A percentile compares a stretch with the other conserved stretches of the same genome.
Conservation (phyloP, 2,113 vertebrate genomes). For the Apodemus sylvaticus region DNA sequence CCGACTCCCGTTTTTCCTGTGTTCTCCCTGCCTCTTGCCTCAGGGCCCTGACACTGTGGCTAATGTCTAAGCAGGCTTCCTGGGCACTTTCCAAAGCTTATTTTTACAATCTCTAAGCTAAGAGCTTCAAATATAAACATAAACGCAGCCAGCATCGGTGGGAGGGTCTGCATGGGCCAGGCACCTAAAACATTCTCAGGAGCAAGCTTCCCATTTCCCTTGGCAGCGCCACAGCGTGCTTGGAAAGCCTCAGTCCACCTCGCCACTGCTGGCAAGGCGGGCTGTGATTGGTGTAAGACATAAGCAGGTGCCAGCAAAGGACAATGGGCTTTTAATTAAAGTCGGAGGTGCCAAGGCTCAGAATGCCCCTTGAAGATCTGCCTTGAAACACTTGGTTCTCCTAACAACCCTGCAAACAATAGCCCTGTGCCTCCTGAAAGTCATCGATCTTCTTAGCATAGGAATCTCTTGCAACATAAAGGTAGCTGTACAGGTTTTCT, state of each 20-base stretch:
- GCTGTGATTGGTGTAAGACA: not conserved
- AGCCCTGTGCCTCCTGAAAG: not conserved
- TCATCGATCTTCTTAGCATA: not conserved
- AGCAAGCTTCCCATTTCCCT: not conserved
- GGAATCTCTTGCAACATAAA: slow-evolving; percentile 31
- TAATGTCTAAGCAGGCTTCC: slow-evolving; percentile 40
- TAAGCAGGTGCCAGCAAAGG: slow-evolving; percentile 49
- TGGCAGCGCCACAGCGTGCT: not conserved
- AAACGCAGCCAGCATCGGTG: not conserved
- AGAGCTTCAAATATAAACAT: slow-evolving; percentile 51
- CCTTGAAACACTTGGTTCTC: slow-evolving; percentile 30
- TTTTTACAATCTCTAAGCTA: slow-evolving; percentile 54
- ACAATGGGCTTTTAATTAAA: slow-evolving; percentile 68
- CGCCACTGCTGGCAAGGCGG: not conserved
- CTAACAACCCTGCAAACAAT: slow-evolving; percentile 2
- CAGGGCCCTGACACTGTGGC: not conserved
- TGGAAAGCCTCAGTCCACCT: slow-evolving; percentile 27
- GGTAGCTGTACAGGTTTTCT: not conserved
- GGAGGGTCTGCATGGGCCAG: slow-evolving; percentile 9
- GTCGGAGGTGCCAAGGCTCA: not conserved
- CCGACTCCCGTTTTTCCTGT: not conserved
- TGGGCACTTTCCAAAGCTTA: slow-evolving; percentile 45
- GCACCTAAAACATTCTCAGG: slow-evolving; percentile 38
- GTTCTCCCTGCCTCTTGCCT: not conserved
- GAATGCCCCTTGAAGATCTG: not conserved